phyloP scores from a whole-genome alignment of 2,113 vertebrate genomes.

The Thryonomys swinderianus region DNA sequence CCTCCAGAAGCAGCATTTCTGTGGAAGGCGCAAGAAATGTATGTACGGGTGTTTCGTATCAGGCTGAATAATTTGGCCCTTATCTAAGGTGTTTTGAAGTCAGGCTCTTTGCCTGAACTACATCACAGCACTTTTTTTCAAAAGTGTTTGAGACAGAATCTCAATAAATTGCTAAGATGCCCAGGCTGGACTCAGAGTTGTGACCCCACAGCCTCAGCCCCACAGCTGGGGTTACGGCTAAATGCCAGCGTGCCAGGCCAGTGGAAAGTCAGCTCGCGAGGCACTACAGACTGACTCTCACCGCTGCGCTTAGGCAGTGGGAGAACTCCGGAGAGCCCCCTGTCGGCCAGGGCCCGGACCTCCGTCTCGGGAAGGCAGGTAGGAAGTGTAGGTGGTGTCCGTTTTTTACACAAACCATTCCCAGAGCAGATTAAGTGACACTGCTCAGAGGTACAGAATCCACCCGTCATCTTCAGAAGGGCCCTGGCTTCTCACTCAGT shows the following conservation, averaged over 20 bases:
- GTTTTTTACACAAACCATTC: not conserved
- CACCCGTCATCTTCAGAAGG: not conserved
- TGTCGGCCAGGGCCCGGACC: accelerated
- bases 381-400: not conserved
- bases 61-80: not conserved
- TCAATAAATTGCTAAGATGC: not conserved
- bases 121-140: not conserved
- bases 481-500: not conserved
- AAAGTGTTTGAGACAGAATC: not conserved
- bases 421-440: slow-evolving; percentile 7
- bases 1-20: slow-evolving; percentile 90
- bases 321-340: not conserved
- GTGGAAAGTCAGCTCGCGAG: accelerated
- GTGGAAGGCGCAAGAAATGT: slow-evolving; percentile 96
- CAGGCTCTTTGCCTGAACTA: not conserved
- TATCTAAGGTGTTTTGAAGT: not conserved
- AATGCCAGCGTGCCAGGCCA: not conserved
- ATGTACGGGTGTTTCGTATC: slow-evolving; percentile 89
- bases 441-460: not conserved
- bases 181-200: not conserved
- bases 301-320: not conserved
- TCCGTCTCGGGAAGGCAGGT: not conserved
- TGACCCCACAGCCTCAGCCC: not conserved
- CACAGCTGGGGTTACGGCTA: not conserved
- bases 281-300: no score